phyloP scores from a whole-genome alignment of 2,797 vertebrate species.

The Cossypha niveicapilla region DNA sequence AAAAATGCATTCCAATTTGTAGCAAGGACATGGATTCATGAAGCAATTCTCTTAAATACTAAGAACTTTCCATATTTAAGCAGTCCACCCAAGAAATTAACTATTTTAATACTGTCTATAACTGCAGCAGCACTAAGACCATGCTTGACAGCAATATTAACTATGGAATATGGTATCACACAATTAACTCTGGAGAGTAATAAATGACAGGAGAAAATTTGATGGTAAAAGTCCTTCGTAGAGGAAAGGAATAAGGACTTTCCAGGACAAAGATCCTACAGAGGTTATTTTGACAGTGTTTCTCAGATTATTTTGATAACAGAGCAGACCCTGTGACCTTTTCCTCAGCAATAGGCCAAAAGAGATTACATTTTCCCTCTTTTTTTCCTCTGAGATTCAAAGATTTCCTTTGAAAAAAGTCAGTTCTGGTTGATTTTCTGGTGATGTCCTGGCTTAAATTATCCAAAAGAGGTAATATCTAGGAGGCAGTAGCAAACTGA shows the following conservation, averaged over 20 bases:
- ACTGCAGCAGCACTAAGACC: background rate
- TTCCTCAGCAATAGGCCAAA: background rate
- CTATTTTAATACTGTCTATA: background rate
- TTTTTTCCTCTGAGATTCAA: background rate
- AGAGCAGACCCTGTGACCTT: background rate
- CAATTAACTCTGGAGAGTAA: background rate
- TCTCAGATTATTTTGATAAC: background rate
- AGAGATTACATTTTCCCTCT: accelerated
- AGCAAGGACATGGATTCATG: background rate
- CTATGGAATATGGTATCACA: background rate
- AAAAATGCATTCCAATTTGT: background rate
- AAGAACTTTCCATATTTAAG: background rate
- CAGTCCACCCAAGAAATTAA: background rate
- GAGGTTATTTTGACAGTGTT: background rate
- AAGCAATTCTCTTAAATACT: background rate
- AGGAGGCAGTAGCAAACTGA: background rate
- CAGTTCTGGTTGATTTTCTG: background rate
- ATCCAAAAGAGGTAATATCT: background rate
- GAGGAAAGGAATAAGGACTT: background rate
- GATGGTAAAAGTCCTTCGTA: background rate
- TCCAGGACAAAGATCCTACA: background rate
- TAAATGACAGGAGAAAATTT: background rate
- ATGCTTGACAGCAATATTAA: background rate
- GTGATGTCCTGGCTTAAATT: background rate
- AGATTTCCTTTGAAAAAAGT: background rate